phyloP scores from a whole-genome alignment of 1,140 invertebrate genomes.

The Melipona quadrifasciata region DNA sequence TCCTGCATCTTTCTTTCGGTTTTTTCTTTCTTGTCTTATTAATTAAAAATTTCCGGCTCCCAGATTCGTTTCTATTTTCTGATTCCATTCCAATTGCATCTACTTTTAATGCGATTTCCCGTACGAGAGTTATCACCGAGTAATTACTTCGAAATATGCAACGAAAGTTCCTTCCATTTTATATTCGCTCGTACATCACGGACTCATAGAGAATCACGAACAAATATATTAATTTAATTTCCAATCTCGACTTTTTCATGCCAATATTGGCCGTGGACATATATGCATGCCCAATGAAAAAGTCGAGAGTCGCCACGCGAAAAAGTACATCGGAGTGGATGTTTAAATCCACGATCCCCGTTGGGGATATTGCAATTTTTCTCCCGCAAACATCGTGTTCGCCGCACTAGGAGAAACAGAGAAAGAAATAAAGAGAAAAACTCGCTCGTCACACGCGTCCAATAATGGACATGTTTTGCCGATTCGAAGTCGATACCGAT shows the following conservation, averaged over 20 bases:
- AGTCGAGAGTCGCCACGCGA: neutral
- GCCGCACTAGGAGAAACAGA: neutral
- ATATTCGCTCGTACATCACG: too few species aligned
- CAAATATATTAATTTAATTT: neutral
- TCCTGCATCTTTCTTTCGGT: neutral
- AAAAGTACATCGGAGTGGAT: neutral
- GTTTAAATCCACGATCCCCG: neutral
- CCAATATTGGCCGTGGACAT: neutral
- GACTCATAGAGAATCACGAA: neutral
- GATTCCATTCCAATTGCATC: neutral
- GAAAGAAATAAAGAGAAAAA: neutral
- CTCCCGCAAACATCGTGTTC: conserved; percentile 3
- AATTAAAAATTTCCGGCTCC: neutral
- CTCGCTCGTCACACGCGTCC: neutral
- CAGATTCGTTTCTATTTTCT: neutral
- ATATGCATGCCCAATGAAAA: neutral
- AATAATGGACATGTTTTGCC: conserved; percentile 32
- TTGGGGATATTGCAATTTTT: neutral
- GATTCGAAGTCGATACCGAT: conserved; percentile 13
- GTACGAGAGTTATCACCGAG: neutral
- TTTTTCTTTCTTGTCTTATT: neutral
- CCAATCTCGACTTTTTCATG: neutral
- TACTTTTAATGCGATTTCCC: neutral
- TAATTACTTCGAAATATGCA: neutral
- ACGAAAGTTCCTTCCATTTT: neutral